Evolutionary conservation across 2,113 vertebrate species (phyloP).

Genomic region (Laterallus jamaicensis): DNA sequence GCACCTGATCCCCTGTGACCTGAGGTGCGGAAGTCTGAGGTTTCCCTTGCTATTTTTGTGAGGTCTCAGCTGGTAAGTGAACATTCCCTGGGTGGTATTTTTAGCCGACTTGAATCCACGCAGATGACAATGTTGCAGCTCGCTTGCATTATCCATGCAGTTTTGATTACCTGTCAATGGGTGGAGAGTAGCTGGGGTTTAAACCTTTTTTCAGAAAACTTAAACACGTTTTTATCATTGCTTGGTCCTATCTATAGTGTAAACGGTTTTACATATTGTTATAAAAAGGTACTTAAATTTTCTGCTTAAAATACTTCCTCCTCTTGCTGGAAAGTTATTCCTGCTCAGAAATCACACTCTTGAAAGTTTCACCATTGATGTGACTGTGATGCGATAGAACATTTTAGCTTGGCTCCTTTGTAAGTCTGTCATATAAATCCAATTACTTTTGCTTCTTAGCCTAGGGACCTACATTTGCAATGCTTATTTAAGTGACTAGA

Average conservation of each 20-base stretch:
- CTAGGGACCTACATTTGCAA: neutral
- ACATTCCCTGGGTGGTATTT: neutral
- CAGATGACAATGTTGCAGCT: neutral
- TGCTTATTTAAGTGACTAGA: neutral
- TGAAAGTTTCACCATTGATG: neutral
- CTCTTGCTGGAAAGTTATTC: neutral
- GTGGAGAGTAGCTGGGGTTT: neutral
- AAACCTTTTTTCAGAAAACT: neutral
- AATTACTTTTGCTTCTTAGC: neutral
- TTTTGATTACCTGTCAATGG: neutral
- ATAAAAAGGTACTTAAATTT: neutral
- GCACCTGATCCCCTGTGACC: slow-evolving; percentile 5
- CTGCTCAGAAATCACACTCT: neutral
- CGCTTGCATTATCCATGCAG: neutral
- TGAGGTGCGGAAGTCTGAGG: neutral
- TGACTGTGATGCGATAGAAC: neutral
- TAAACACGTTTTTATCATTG: neutral
- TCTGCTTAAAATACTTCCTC: neutral
- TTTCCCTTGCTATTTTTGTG: slow-evolving; percentile 35
- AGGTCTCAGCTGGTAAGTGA: neutral
- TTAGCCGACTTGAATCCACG: neutral
- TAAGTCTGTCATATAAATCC: neutral
- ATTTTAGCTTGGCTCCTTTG: neutral
- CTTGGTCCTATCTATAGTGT: neutral
- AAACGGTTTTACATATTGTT: neutral